A percentile compares a stretch with the other conserved stretches of the same genome.
phyloP scores from a whole-genome alignment of 92 coral and sea anemone species.

The Zoanthus gigantus region DNA sequence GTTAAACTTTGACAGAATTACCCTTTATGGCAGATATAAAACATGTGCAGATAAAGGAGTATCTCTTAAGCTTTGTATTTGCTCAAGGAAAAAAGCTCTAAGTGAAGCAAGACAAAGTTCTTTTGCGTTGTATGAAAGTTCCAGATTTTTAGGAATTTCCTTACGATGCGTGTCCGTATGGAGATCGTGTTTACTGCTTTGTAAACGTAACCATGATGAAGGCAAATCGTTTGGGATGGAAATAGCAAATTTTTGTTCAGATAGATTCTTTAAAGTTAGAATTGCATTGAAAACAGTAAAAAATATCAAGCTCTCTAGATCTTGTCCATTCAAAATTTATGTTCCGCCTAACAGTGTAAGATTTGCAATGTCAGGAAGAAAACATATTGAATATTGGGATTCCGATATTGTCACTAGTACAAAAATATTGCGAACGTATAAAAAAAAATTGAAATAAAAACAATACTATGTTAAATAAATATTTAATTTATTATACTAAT shows the following conservation, averaged over 20 bases:
- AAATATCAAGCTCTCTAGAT: slow-evolving; percentile 70
- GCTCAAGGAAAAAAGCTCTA: slow-evolving; percentile 47
- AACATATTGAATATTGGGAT: slow-evolving; percentile 47
- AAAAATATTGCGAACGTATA: not conserved
- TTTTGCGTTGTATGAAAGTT: not conserved
- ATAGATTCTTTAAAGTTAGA: slow-evolving; percentile 30
- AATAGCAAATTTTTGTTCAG: slow-evolving; percentile 65
- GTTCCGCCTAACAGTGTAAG: slow-evolving; percentile 62
- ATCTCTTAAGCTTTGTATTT: slow-evolving; percentile 74
- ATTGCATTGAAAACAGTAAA: slow-evolving; percentile 39
- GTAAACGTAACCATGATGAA: slow-evolving; percentile 63
- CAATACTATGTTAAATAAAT: not conserved
- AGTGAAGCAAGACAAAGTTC: not conserved
- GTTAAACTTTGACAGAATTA: slow-evolving; percentile 75
- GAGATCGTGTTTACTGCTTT: slow-evolving; percentile 57
- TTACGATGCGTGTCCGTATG: not conserved
- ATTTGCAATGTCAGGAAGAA: slow-evolving; percentile 74
- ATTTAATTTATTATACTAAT: not conserved
- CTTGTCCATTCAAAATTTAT: slow-evolving; percentile 57
- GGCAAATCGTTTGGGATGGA: slow-evolving; percentile 68
- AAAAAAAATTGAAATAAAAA: not conserved
- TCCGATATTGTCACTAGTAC: not conserved
- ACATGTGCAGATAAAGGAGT: slow-evolving; percentile 85
- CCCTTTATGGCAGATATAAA: slow-evolving; percentile 74
- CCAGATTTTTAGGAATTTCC: not conserved